phyloP scores from a whole-genome alignment of 1,140 invertebrate genomes.

The Platorchestia sp. region DNA sequence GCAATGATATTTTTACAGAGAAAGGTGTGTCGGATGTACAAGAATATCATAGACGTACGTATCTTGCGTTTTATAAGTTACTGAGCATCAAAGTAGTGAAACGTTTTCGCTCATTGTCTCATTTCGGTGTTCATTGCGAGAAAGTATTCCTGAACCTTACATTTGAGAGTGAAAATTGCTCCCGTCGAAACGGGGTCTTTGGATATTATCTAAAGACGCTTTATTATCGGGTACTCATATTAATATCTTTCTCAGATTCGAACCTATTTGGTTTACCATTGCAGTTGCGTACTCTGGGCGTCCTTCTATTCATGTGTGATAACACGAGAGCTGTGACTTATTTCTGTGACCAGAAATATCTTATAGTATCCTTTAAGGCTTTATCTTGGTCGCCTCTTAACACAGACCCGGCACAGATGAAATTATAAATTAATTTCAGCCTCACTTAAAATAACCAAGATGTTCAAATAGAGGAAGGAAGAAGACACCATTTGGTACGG shows the following conservation, averaged over 20 bases:
- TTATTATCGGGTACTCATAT: neutral
- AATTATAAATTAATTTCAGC: too few species aligned
- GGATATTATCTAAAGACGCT: neutral
- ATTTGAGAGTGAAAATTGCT: neutral
- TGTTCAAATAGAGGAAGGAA: too few species aligned
- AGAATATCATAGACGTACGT: neutral
- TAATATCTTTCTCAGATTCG: neutral
- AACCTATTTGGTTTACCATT: neutral
- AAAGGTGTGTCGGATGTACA: too few species aligned
- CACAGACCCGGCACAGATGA: too few species aligned
- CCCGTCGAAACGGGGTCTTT: neutral
- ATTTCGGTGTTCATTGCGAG: neutral
- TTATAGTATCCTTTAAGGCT: too few species aligned
- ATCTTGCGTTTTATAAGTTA: neutral
- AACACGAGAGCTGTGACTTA: too few species aligned
- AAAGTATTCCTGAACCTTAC: neutral
- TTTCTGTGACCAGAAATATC: too few species aligned
- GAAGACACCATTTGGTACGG: too few species aligned
- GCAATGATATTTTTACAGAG: too few species aligned
- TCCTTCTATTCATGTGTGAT: too few species aligned
- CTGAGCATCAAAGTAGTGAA: neutral
- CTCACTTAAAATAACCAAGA: too few species aligned
- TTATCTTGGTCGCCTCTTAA: too few species aligned
- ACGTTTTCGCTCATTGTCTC: neutral
- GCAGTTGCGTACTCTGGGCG: neutral